Percentiles rank a stretch among this genome's conserved stretches.
phyloP scores from a whole-genome alignment of 2,113 vertebrate species.

The Dissostichus mawsoni region DNA sequence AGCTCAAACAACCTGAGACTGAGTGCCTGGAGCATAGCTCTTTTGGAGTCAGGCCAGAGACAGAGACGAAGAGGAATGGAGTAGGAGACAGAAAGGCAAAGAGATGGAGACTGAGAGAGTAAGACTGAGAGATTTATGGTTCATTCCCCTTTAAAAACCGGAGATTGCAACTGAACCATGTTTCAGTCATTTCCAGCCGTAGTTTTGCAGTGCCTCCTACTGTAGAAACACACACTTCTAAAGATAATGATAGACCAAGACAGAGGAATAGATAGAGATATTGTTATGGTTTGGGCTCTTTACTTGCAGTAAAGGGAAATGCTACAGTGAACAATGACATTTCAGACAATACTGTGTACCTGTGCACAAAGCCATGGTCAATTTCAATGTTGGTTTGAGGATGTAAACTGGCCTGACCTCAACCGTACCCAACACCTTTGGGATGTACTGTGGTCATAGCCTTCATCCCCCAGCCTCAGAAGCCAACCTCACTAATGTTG shows the following conservation, averaged over 20 bases:
- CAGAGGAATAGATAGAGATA: background rate
- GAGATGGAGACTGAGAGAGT: conserved; percentile 23
- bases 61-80: conserved; percentile 22
- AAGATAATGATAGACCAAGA: conserved; percentile 6
- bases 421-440: background rate
- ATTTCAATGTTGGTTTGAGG: background rate
- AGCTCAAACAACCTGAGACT: conserved; percentile 65
- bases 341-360: background rate
- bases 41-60: conserved; percentile 67
- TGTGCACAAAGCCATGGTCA: background rate
- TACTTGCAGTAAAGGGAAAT: no score
- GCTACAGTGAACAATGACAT: background rate
- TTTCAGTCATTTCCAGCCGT: conserved; percentile 22
- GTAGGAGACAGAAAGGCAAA: conserved; percentile 34
- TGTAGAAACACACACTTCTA: background rate
- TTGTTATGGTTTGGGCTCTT: background rate
- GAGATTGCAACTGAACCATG: conserved; percentile 19
- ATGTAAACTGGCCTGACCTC: background rate
- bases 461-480: background rate
- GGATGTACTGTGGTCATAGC: background rate
- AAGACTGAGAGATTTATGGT: conserved; percentile 27
- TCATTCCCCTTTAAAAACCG: conserved; percentile 13
- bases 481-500: background rate
- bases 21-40: conserved; percentile 66
- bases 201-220: conserved; percentile 30